These are phyloP conservation scores for Tragelaphus oryx DNA, from an alignment of 2,797 vertebrate species.

Conservation along the genomic window DNA sequence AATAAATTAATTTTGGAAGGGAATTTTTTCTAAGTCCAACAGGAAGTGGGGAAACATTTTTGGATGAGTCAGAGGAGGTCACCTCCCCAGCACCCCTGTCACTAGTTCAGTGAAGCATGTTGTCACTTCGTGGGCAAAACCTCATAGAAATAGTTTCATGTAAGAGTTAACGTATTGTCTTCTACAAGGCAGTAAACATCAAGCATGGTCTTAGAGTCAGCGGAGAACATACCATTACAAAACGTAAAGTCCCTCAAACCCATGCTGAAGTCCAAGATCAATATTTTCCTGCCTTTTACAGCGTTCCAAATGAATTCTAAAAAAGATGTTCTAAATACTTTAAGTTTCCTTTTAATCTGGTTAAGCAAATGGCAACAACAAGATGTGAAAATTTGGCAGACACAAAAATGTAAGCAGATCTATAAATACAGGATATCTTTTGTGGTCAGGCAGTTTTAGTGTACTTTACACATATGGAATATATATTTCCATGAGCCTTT, in stretches of 20 bases:
- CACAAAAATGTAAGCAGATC: background rate
- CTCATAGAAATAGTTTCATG: background rate
- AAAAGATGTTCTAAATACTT: background rate
- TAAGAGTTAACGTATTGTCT: background rate
- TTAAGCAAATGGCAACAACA: conserved; percentile 33
- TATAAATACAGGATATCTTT: background rate
- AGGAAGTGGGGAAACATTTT: background rate
- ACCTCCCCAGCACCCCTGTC: background rate
- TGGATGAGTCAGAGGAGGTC: background rate
- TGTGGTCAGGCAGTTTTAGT: conserved; percentile 1
- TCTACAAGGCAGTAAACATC: background rate
- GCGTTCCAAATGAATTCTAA: background rate
- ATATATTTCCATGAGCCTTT: background rate
- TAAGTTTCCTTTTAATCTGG: conserved; percentile 1
- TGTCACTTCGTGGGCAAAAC: background rate
- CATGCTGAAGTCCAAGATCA: background rate
- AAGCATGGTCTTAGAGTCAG: background rate
- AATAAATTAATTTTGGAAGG: background rate
- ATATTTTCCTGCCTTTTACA: background rate
- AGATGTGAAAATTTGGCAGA: background rate
- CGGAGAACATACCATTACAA: background rate
- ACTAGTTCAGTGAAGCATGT: background rate
- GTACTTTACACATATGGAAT: background rate
- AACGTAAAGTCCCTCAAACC: background rate
- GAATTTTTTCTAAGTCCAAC: background rate